A percentile compares a stretch with the other conserved stretches of the same genome.
These are phyloP conservation scores for Drosophila hamatofila DNA, from an alignment of 2,888 invertebrate genomes.

Conservation along the genomic window DNA sequence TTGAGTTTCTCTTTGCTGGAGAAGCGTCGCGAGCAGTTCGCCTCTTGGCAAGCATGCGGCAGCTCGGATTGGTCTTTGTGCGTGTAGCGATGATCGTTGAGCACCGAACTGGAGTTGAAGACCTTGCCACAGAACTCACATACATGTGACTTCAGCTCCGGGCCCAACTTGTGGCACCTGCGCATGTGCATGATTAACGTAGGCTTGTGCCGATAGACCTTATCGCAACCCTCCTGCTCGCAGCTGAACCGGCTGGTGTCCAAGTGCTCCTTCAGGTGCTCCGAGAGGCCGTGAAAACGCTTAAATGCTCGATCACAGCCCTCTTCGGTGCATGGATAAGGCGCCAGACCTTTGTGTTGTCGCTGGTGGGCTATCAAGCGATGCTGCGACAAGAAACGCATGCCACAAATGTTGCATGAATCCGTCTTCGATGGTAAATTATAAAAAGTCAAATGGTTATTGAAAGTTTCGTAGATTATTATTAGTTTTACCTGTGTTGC, in stretches of 20 bases:
- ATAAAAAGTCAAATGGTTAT: not conserved
- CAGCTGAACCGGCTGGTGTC: constrained; percentile 58
- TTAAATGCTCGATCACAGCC: constrained; percentile 72
- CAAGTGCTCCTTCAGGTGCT: constrained; percentile 72
- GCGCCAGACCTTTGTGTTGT: constrained; percentile 69
- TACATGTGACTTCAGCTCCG: constrained; percentile 71
- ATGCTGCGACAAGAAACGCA: constrained; percentile 59
- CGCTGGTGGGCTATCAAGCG: constrained; percentile 70
- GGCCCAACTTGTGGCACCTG: constrained; percentile 69
- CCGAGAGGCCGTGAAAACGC: constrained; percentile 56
- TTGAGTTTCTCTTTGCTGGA: constrained; percentile 77
- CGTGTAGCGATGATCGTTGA: constrained; percentile 77
- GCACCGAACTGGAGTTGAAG: constrained; percentile 67
- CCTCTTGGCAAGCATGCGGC: constrained; percentile 72
- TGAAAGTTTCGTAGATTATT: too few species aligned
- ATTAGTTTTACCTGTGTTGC: not conserved
- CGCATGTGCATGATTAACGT: constrained; percentile 75
- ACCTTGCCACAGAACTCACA: constrained; percentile 82
- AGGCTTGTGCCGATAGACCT: constrained; percentile 73
- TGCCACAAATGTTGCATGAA: constrained; percentile 65
- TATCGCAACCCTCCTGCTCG: constrained; percentile 67
- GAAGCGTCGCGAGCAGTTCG: constrained; percentile 69
- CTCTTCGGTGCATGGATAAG: constrained; percentile 69
- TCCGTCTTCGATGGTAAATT: not conserved
- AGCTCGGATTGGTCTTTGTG: constrained; percentile 75